Evolutionary conservation across 2,888 invertebrate species (phyloP).

Genomic region (Andrena dorsata): DNA sequence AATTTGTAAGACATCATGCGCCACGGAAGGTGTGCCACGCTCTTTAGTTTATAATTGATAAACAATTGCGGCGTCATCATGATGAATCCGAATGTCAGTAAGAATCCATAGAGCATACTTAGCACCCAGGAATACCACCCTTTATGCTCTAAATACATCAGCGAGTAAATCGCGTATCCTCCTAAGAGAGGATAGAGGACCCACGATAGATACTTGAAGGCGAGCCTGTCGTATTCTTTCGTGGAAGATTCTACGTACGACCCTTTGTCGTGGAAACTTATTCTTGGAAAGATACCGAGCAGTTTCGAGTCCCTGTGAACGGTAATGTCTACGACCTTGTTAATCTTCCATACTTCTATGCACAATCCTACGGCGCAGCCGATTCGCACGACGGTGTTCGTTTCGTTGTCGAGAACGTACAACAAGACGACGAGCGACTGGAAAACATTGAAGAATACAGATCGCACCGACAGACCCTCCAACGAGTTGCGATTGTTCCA

Average conservation of each 20-base stretch:
- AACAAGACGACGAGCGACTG: conserved; percentile 97
- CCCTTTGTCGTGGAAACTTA: conserved; percentile 96
- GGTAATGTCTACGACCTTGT: conserved; percentile 96
- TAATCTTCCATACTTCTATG: conserved; percentile 99
- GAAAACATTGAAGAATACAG: conserved; percentile 99
- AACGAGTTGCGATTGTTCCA: conserved; percentile 99
- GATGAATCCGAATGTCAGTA: conserved; percentile 99
- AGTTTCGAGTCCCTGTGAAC: conserved; percentile 90
- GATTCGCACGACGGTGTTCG: conserved; percentile 97
- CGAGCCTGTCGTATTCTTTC: conserved; percentile 96
- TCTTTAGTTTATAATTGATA: conserved; percentile 99
- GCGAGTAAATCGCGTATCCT: conserved; percentile 97
- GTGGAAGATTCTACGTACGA: conserved; percentile 98
- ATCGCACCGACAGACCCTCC: conserved; percentile 98
- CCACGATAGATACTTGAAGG: conserved; percentile 99
- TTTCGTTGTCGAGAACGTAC: conserved; percentile 99
- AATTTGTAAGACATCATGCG: conserved; percentile 99
- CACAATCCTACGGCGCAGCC: conserved; percentile 97
- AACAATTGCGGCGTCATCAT: conserved; percentile 99
- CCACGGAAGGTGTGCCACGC: conserved; percentile 99
- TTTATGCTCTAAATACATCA: conserved; percentile 98
- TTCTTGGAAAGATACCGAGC: conserved; percentile 92
- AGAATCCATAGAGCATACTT: conserved; percentile 98
- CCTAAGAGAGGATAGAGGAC: conserved; percentile 96
- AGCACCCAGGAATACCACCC: conserved; percentile 99